Evolutionary conservation across 64 coral and sea anemone genomes (phyloP).

Genomic region (Montipora sp.): DNA sequence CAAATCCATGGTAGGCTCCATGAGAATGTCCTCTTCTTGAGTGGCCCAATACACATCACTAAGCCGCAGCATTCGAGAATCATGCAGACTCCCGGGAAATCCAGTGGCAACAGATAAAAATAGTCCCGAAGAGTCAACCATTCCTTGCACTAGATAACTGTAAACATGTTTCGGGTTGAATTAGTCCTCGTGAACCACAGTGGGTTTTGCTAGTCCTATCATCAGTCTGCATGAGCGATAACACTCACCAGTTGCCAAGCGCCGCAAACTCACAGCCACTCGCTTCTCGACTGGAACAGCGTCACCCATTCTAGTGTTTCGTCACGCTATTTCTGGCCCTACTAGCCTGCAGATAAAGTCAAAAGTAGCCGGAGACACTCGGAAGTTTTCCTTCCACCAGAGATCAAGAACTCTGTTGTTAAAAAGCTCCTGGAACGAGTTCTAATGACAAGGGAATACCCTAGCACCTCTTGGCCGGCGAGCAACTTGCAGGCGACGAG

Average conservation of each 20-base stretch:
- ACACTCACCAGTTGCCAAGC: conserved; percentile 59
- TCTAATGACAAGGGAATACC: conserved; percentile 53
- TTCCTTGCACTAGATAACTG: not conserved
- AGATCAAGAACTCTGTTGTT: conserved; percentile 54
- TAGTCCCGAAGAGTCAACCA: conserved; percentile 12
- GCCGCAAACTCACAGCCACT: conserved; percentile 54
- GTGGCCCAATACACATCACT: conserved; percentile 43
- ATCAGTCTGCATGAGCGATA: conserved; percentile 60
- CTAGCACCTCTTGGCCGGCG: conserved; percentile 48
- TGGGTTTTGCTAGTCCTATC: conserved; percentile 57
- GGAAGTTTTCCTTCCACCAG: conserved; percentile 73
- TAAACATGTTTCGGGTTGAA: too few species aligned
- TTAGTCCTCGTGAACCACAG: not conserved
- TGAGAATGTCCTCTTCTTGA: conserved; percentile 50
- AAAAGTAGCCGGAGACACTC: conserved; percentile 42
- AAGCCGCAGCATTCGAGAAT: conserved; percentile 17
- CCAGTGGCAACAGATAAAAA: not conserved
- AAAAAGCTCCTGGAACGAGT: conserved; percentile 53
- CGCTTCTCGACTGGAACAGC: conserved; percentile 43
- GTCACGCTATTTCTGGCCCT: conserved; percentile 21
- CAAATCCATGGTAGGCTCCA: conserved; percentile 49
- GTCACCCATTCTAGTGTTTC: conserved; percentile 48
- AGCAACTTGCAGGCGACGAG: conserved; percentile 45
- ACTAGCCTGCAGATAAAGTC: conserved; percentile 60
- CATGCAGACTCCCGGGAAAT: conserved; percentile 17